Percentiles rank a stretch among this genome's conserved stretches.
These are phyloP conservation scores for Coenobita brevimanus DNA, from an alignment of 1,140 invertebrate species.

Conservation along the genomic window DNA sequence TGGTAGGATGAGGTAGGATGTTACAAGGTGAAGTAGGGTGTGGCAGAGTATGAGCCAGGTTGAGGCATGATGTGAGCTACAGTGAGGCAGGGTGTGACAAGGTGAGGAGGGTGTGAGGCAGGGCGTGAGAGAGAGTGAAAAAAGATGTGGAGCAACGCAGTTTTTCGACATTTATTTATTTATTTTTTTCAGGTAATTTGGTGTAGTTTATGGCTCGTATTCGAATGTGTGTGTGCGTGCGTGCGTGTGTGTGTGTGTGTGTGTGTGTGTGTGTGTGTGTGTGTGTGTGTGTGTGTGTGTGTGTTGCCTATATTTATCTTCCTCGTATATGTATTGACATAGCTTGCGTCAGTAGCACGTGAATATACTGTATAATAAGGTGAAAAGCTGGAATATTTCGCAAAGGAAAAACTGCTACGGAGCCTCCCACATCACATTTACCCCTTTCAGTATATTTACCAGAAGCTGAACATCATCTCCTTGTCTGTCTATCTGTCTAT, in stretches of 20 bases:
- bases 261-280: background rate
- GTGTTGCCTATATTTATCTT: background rate
- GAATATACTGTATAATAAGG: background rate
- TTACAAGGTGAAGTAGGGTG: background rate
- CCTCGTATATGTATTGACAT: background rate
- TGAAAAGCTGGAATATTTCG: too few relatives aligned
- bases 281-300: too few relatives aligned
- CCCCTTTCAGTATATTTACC: too few relatives aligned
- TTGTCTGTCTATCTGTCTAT: too few relatives aligned
- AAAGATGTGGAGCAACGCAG: background rate
- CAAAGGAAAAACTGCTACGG: too few relatives aligned
- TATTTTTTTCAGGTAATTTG: background rate
- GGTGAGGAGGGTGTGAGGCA: background rate
- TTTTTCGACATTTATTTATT: background rate
- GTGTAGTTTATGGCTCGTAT: background rate
- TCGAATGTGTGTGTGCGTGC: background rate
- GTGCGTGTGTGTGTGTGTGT: constrained; percentile 14
- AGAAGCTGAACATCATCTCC: too few relatives aligned
- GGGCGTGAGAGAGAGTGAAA: background rate
- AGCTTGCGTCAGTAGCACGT: background rate
- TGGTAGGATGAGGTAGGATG: background rate
- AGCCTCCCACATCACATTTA: too few relatives aligned
- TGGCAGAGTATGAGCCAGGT: too few relatives aligned
- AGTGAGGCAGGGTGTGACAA: background rate
- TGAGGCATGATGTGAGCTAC: background rate